These are phyloP conservation scores for Drosophila glabriapex DNA, from an alignment of 2,888 invertebrate species.

Conservation along the genomic window DNA sequence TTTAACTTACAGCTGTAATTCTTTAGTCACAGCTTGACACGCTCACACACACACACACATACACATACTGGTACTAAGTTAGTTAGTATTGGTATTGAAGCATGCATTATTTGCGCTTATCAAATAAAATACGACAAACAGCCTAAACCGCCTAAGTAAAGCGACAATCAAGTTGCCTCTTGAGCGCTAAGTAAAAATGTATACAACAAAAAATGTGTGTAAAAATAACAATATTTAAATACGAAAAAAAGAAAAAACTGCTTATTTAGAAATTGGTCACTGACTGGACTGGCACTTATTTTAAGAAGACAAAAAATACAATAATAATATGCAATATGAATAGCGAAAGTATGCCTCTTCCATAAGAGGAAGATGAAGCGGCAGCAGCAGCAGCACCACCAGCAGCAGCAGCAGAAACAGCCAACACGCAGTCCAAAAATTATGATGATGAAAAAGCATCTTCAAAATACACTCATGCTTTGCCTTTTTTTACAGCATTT, in stretches of 20 bases:
- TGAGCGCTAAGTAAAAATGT: constrained; percentile 25
- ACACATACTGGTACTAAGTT: background rate
- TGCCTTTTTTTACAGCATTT: constrained; percentile 71
- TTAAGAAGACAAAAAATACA: constrained; percentile 35
- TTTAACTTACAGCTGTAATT: constrained; percentile 20
- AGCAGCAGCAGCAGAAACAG: constrained; percentile 21
- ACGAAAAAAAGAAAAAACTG: background rate
- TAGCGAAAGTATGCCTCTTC: constrained; percentile 39
- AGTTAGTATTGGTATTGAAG: constrained; percentile 10
- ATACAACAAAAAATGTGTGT: constrained; percentile 8
- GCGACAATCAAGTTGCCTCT: constrained; percentile 42
- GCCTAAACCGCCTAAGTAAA: constrained; percentile 18
- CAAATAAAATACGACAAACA: constrained; percentile 61
- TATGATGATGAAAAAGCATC: constrained; percentile 62
- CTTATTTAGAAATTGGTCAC: constrained; percentile 12
- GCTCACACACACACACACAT: background rate
- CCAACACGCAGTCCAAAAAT: constrained; percentile 34
- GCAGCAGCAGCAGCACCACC: background rate
- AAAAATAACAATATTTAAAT: constrained; percentile 17
- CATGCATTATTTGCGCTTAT: constrained; percentile 58
- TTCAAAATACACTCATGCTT: constrained; percentile 74
- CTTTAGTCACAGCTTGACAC: constrained; percentile 8
- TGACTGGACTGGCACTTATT: constrained; percentile 13
- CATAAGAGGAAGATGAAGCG: constrained; percentile 4
- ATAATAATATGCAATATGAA: constrained; percentile 34